Evolutionary conservation across 1,140 invertebrate species (phyloP).

Genomic region (Leptestheria dahalacensis): DNA sequence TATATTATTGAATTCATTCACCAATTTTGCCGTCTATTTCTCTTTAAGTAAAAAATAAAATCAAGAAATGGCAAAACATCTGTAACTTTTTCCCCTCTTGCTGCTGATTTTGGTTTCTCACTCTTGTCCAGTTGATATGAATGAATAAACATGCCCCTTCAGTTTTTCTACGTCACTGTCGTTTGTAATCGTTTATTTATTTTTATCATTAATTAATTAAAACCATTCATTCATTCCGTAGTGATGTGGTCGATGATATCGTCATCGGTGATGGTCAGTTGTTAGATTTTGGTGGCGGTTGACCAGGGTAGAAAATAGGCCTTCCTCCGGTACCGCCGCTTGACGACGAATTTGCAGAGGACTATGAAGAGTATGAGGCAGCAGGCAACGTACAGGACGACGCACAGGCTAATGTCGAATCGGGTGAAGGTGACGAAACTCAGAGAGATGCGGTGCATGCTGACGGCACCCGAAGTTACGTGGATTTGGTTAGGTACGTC

Average conservation of each 20-base stretch:
- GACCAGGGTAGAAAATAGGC: neutral
- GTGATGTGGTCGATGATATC: neutral
- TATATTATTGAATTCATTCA: neutral
- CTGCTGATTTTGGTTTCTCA: too few relatives aligned
- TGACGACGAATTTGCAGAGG: conserved; percentile 57
- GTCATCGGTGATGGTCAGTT: neutral
- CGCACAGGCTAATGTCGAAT: conserved; percentile 55
- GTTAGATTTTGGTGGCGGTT: neutral
- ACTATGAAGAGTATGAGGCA: conserved; percentile 51
- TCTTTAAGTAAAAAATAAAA: too few relatives aligned
- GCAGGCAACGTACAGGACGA: conserved; percentile 51
- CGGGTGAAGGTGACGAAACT: conserved; percentile 22
- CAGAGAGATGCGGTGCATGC: neutral
- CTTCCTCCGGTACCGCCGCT: conserved; percentile 38
- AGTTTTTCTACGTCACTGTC: neutral
- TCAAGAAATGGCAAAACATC: too few relatives aligned
- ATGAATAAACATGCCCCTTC: neutral
- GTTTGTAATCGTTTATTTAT: too few relatives aligned
- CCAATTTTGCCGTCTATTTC: neutral
- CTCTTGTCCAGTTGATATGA: neutral
- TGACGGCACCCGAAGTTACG: neutral
- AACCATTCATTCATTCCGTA: neutral
- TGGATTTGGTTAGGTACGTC: conserved; percentile 2
- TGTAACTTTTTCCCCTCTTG: neutral
- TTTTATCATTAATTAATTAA: too few relatives aligned